These are phyloP conservation scores for Drosophila kikkawai DNA, from an alignment of 1,140 invertebrate genomes.

Conservation along the genomic window DNA sequence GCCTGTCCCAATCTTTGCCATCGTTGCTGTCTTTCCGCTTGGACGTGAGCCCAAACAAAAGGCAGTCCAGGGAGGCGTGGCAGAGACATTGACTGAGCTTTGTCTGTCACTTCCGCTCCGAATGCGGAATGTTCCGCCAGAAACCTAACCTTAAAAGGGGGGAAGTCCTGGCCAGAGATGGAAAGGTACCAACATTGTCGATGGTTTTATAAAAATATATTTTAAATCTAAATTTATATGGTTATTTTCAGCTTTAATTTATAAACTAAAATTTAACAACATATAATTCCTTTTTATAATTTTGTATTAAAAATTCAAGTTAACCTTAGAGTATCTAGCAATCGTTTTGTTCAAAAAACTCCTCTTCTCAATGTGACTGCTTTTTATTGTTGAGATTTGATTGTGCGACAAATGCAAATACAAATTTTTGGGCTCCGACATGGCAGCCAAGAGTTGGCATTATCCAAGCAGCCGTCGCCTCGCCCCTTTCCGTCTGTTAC, in stretches of 20 bases:
- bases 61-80: conserved; percentile 21
- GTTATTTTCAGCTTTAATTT: neutral
- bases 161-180: neutral
- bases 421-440: conserved; percentile 34
- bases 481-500: conserved; percentile 21
- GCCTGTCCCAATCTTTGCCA: conserved; percentile 29
- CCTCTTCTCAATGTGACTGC: conserved; percentile 6
- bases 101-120: conserved; percentile 41
- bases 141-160: neutral
- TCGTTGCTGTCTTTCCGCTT: conserved; percentile 40
- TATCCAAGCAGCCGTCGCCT: conserved; percentile 32
- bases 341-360: neutral
- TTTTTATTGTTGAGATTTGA: conserved; percentile 50
- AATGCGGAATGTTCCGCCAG: conserved; percentile 17
- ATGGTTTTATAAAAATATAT: neutral
- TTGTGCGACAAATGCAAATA: conserved; percentile 56
- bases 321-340: conserved; percentile 8
- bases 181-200: neutral
- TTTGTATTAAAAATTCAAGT: neutral
- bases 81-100: conserved; percentile 40
- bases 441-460: conserved; percentile 35
- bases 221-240: neutral
- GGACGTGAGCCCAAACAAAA: conserved; percentile 48
- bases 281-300: neutral
- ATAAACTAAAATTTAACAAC: neutral